Evolutionary conservation across 2,113 vertebrate species (phyloP), one percentile per base, ranked within the genome.

Genomic region (Bos taurus): DNA sequence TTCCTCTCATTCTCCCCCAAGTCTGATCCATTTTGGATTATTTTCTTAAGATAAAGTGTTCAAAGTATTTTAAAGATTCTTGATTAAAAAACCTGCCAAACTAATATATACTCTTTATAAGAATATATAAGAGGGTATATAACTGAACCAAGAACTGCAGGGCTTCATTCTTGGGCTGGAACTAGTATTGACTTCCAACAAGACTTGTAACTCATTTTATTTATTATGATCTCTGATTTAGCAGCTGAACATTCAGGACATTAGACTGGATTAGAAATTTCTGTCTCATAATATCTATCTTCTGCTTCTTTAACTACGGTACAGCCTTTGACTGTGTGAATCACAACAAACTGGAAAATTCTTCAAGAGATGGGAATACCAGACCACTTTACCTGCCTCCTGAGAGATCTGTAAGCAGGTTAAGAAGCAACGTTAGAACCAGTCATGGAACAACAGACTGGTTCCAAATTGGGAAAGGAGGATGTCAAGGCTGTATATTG

Each of bases 21-120:
- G 26, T 5, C 54, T 2, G 2, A 56, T 7, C 11, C 5, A 19
- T 10, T 46, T 28, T 60, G 36, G 21, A 26, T 77, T 23, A 93
- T 94, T 93, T 88, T 52, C 50, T 96, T 92, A 50, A 56, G 28
- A 40, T 30, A 92, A 23, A 92, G n/a, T 80, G 17, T n/a, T 88
- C 25, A 59, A 71, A 96, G 36, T 48, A 80, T 43, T 90, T 95
- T 81, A 84, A 82, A 52, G 78, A 71, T 43, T 67, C 25, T 96
- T 67, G 33, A 64, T 67, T 56, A 7, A 46, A 92, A 93, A 90
- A 46, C 12, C 19, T 36, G 12, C 67, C 52, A 91, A 83, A 81
- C 16, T 14, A 77, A 57, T n/a, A 2, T 25, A 30, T 12, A 33
- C 43, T 71, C 54, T 92, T 84, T 83, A 78, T 30, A 40, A 77